Base-by-base conservation (phyloP, 2,888 invertebrate genomes). In the Bembecia ichneumoniformis region DNA sequence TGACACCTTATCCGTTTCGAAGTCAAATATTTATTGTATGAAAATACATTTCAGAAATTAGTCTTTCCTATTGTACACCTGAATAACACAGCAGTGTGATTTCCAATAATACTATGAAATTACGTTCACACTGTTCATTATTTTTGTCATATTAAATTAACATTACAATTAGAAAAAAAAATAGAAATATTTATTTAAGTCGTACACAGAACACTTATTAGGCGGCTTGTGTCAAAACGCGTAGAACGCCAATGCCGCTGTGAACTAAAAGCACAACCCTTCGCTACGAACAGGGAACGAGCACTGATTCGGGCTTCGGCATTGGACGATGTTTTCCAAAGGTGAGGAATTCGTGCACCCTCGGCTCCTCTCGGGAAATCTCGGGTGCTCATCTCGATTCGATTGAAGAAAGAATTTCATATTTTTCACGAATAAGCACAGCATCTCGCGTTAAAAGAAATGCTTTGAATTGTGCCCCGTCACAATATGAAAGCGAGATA, bases 241-340 rank as follows among this genome's bases (percentile, higher is more conserved):
- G 40, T 40, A 14, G 40, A 40, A 14, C 13, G n/a, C 13, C n/a
- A 13, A 14, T 2, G 40, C 5, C 14, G 40, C 4, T 11, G 13
- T 40, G 11, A 40, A 53, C 46, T 49, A 9, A 51, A 55, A 54
- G 58, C 62, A 64, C 84, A 59, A 60, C 79, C 71, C 53, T 62
- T 58, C 74, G 64, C 71, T 61, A 56, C 66, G 68, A 67, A 60
- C 59, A 61, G 59, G 80, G 68, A 76, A 62, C 70, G 64, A 68
- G 70, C 79, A 86, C 86, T 87, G 83, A 79, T 77, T 87, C 83
- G 78, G 77, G 9, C n/a, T 28, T 83, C 83, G 72, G 77, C 76
- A 81, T 83, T 82, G 81, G 83, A 67, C 71, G 75, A 67, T 74
- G 73, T 77, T 77, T 77, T 81, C 71, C 64, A 82, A 83, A 86